A percentile compares a stretch with the other conserved stretches of the same genome.
phyloP scores from a whole-genome alignment of 2,797 vertebrate genomes.

The Arrhamphus sclerolepis region DNA sequence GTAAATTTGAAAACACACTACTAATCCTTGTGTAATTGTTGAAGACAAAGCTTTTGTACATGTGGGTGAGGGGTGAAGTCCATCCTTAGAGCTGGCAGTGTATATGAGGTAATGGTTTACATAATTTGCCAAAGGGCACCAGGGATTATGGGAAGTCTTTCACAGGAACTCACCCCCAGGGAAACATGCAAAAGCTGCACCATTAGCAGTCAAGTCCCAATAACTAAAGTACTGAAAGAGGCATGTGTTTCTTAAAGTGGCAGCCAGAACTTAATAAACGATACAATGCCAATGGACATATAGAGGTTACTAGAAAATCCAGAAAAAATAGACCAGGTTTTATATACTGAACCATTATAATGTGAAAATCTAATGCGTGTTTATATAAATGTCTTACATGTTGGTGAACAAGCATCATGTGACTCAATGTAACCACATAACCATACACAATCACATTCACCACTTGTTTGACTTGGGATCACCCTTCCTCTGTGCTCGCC shows the following conservation, averaged over 20 bases:
- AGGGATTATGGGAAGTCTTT: slow-evolving; percentile 54
- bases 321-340: not conserved
- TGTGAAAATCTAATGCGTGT: not conserved
- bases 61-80: slow-evolving; percentile 49
- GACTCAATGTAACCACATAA: slow-evolving; percentile 34
- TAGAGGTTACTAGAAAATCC: too few species aligned
- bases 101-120: slow-evolving; percentile 73
- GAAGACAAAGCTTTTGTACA: slow-evolving; percentile 52
- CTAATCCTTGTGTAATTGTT: slow-evolving; percentile 52
- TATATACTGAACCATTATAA: not conserved
- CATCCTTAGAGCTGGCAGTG: slow-evolving; percentile 53
- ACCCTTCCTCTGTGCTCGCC: slow-evolving; percentile 9
- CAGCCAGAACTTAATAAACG: not conserved
- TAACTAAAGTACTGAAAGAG: slow-evolving; percentile 20
- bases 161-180: slow-evolving; percentile 42
- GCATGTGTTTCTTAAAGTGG: not conserved
- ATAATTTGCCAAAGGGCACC: slow-evolving; percentile 63
- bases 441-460: slow-evolving; percentile 26
- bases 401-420: slow-evolving; percentile 4
- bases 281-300: too few species aligned
- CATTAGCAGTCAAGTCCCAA: slow-evolving; percentile 35
- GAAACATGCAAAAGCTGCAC: slow-evolving; percentile 69
- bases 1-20: slow-evolving; percentile 55
- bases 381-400: not conserved
- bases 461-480: slow-evolving; percentile 34